Conservation (phyloP, 2,113 vertebrate genomes). For the Hemiprocne comata region DNA sequence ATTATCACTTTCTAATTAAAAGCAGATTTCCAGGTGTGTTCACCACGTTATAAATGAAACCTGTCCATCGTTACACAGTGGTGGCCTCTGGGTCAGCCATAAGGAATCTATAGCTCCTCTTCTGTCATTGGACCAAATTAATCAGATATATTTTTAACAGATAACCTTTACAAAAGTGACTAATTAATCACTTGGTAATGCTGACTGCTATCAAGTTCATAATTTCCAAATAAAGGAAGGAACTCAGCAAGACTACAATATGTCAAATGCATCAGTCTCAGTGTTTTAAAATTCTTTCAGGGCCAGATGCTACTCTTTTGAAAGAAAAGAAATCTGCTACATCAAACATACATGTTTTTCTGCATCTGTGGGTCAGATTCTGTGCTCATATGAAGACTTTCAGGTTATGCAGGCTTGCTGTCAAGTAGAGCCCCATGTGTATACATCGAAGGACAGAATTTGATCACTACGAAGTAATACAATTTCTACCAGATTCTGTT, state of each 20-base stretch:
- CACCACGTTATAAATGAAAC: constrained; percentile 78
- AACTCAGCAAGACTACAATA: constrained; percentile 50
- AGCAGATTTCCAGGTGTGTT: constrained; percentile 86
- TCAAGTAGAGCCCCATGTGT: not conserved
- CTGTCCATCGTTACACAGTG: constrained; percentile 55
- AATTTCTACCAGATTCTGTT: constrained; percentile 11
- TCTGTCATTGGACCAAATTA: constrained; percentile 75
- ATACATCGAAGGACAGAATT: not conserved
- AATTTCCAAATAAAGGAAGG: constrained; percentile 39
- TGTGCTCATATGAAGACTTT: not conserved
- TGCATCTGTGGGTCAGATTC: constrained; percentile 36
- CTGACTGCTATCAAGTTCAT: constrained; percentile 43
- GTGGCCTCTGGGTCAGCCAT: constrained; percentile 47
- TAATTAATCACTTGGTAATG: constrained; percentile 53
- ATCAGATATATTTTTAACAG: constrained; percentile 73
- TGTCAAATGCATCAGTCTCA: constrained; percentile 38
- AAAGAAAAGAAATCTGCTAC: constrained; percentile 19
- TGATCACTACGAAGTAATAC: not conserved
- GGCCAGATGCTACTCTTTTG: constrained; percentile 42
- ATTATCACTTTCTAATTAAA: constrained; percentile 90
- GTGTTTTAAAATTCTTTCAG: constrained; percentile 48
- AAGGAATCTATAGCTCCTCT: constrained; percentile 77
- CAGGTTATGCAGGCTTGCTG: not conserved
- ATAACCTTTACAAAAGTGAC: constrained; percentile 51
- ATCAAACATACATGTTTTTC: not conserved